Percentiles rank a stretch among this genome's conserved stretches.
Evolutionary conservation across 2,113 vertebrate species (phyloP).

Genomic region (Chitala chitala): DNA sequence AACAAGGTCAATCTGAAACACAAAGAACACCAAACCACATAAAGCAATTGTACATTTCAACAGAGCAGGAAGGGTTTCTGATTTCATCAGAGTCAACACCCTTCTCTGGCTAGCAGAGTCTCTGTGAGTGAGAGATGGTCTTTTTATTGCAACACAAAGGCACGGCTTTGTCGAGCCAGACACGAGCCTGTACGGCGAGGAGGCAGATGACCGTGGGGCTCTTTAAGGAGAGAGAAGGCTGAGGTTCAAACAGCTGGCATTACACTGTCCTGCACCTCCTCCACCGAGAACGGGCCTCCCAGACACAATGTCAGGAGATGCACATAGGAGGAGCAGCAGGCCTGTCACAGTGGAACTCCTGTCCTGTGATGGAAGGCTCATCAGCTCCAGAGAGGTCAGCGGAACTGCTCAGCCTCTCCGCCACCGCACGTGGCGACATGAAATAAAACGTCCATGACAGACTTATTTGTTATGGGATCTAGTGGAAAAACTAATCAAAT

Average conservation of each 20-base stretch:
- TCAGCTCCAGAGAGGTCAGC: not conserved
- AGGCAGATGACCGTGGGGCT: not conserved
- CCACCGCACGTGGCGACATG: no score
- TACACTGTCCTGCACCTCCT: not conserved
- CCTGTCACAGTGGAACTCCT: not conserved
- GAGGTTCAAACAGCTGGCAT: no score
- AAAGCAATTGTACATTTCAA: slow-evolving; percentile 10
- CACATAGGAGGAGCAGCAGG: not conserved
- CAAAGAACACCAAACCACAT: slow-evolving; percentile 18
- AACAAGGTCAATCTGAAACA: slow-evolving; percentile 29
- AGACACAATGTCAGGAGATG: not conserved
- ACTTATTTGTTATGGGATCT: slow-evolving; percentile 4
- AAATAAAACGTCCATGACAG: not conserved
- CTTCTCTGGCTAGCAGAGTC: not conserved
- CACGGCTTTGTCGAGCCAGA: not conserved
- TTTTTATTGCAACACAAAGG: slow-evolving; percentile 14
- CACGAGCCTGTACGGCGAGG: slow-evolving; percentile 11
- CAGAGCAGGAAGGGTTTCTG: not conserved
- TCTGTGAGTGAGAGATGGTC: not conserved
- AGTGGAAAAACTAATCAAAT: not conserved
- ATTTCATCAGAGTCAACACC: not conserved
- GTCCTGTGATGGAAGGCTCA: not conserved
- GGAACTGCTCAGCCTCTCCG: not conserved
- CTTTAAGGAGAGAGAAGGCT: not conserved
- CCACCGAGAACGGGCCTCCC: not conserved